Evolutionary conservation across 1,140 invertebrate genomes (phyloP), one percentile per base, ranked within the genome.

Genomic region (Hypsibius dujardini): DNA sequence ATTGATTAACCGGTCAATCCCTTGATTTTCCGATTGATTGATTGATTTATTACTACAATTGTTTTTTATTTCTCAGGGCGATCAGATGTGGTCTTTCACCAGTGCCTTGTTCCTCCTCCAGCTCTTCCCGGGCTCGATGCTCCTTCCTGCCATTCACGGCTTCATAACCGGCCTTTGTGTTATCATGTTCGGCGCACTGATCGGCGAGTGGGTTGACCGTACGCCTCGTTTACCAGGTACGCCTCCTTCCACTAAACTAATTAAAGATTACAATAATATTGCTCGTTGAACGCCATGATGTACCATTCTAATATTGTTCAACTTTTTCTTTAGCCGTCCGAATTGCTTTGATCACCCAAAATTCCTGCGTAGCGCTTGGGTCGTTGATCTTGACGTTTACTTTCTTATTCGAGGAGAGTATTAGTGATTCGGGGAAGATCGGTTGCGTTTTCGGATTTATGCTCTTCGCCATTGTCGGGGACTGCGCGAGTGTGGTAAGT

Each of bases 51-150:
- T 7, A 56, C n/a, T 7, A n/a, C 50, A 56, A 7, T n/a, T n/a
- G n/a, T n/a, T n/a, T n/a, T n/a, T n/a, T n/a, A n/a, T n/a, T 67
- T 67, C 77, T 60, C 79, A 83, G 83, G 84, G 83, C 15, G 83
- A 84, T 75, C 78, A 83, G 28, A 83, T 84, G 81, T 85, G 84
- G 83, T 75, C 75, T 59, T 85, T 85, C 77, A 82, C 83, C 28
- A 79, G 81, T 12, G 83, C 82, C 3, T 73, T 85, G 42, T 84
- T 83, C 73, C 76, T 84, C 62, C 77, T 81, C 2, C 74, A 79
- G 50, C 73, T 83, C 46, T 74, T 72, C 70, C 74, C 75, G 46
- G 71, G 76, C 40, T 77, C 72, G 60, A 73, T 82, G 15, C 76
- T 76, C 67, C 77, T 84, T 2, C 78, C 81, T 2, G 84, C 82